Conservation (phyloP, 2,797 vertebrate species). For the Pachyuromys duprasi region DNA sequence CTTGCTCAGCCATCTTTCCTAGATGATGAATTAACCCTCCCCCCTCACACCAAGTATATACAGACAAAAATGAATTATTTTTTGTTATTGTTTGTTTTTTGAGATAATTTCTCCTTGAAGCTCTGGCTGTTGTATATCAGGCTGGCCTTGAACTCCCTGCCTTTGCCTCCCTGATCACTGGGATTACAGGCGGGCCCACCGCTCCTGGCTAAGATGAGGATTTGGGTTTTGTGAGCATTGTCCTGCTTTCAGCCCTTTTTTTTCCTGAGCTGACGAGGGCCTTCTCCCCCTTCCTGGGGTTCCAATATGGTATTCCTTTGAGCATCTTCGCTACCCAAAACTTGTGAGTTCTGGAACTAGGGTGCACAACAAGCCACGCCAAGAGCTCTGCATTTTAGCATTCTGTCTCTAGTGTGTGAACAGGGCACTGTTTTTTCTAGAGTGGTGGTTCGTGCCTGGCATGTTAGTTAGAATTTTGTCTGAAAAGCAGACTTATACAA, state of each 20-base stretch:
- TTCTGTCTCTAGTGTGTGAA: not conserved
- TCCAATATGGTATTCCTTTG: not conserved
- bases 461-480: not conserved
- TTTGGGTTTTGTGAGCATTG: not conserved
- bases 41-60: not conserved
- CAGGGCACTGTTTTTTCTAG: not conserved
- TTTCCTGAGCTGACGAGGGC: not conserved
- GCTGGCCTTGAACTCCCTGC: too few species aligned
- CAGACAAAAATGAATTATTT: not conserved
- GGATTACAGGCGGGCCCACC: too few species aligned
- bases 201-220: too few species aligned
- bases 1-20: not conserved
- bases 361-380: not conserved
- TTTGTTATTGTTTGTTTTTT: too few species aligned
- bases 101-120: too few species aligned
- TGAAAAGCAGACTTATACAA: not conserved
- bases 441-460: not conserved
- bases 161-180: too few species aligned
- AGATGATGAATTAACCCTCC: not conserved
- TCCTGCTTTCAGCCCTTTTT: not conserved
- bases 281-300: not conserved
- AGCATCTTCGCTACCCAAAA: slow-evolving; percentile 1
- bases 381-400: not conserved
- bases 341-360: slow-evolving; percentile 35
- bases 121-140: too few species aligned